Conservation (phyloP, 2,113 vertebrate genomes). For the Pomatorhinus ruficollis region DNA sequence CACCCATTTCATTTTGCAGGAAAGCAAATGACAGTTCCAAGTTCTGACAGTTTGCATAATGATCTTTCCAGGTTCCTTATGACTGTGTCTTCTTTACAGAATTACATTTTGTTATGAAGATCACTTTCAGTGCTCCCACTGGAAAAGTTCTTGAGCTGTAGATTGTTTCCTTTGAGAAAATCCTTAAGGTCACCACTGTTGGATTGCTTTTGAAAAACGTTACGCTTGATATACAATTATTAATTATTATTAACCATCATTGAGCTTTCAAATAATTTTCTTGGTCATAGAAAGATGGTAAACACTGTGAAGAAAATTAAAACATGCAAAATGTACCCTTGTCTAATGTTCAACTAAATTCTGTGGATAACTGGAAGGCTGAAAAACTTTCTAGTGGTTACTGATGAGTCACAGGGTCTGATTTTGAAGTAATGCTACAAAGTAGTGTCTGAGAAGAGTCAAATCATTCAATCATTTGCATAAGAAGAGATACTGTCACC, state of each 20-base stretch:
- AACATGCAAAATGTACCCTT: not conserved
- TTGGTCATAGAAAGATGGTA: not conserved
- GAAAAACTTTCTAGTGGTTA: not conserved
- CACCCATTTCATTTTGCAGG: not conserved
- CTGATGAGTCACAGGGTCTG: not conserved
- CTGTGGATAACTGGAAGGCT: not conserved
- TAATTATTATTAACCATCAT: not conserved
- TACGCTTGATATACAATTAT: not conserved
- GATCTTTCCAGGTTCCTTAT: not conserved
- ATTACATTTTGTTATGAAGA: not conserved
- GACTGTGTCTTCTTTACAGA: not conserved
- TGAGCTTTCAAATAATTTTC: not conserved
- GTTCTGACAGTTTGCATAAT: not conserved
- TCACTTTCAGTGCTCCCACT: not conserved
- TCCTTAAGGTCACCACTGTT: not conserved
- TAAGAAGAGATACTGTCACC: conserved; percentile 23
- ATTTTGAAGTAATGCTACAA: conserved; percentile 10
- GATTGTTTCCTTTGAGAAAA: not conserved
- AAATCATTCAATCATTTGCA: conserved; percentile 8
- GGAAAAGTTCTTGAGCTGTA: not conserved
- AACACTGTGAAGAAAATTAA: not conserved
- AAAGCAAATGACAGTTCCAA: not conserved
- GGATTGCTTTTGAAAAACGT: not conserved
- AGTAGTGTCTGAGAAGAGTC: not conserved
- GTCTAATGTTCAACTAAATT: not conserved